Evolutionary conservation across 2,888 invertebrate species (phyloP).

Genomic region (Pollenia angustigena): DNA sequence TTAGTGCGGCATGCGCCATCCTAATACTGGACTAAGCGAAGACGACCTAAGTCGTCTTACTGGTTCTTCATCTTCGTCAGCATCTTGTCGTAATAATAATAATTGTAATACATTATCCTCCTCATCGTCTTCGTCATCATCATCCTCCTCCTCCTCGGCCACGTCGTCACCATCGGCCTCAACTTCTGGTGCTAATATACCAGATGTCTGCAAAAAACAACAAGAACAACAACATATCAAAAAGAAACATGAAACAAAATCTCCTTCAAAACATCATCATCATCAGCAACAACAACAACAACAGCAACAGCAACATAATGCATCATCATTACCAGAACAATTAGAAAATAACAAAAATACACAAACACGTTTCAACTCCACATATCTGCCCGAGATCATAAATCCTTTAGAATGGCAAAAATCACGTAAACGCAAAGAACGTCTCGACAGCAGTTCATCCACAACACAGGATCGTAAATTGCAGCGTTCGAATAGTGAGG

Average conservation of each 20-base stretch:
- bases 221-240: conserved; percentile 66
- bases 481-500: conserved; percentile 87
- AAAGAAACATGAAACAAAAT: conserved; percentile 62
- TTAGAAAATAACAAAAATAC: conserved; percentile 72
- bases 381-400: conserved; percentile 84
- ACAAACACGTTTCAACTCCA: conserved; percentile 80
- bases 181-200: conserved; percentile 73
- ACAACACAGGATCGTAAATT: conserved; percentile 86
- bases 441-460: conserved; percentile 87
- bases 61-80: conserved; percentile 83
- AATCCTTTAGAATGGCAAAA: conserved; percentile 84
- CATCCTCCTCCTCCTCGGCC: conserved; percentile 78
- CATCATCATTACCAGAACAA: conserved; percentile 66
- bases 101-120: conserved; percentile 72
- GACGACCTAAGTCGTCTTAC: conserved; percentile 85
- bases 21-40: conserved; percentile 84
- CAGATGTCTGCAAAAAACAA: conserved; percentile 72
- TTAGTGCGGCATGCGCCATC: conserved; percentile 85
- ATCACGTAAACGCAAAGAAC: conserved; percentile 87
- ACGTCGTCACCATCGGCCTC: conserved; percentile 74
- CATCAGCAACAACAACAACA: conserved; percentile 66
- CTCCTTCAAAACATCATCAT: conserved; percentile 66
- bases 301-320: conserved; percentile 60
- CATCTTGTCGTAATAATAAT: conserved; percentile 76
- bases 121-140: conserved; percentile 77